A percentile compares a stretch with the other conserved stretches of the same genome.
Conservation (phyloP, 2,888 invertebrate genomes). For the Trypoxylon attenuatum region DNA sequence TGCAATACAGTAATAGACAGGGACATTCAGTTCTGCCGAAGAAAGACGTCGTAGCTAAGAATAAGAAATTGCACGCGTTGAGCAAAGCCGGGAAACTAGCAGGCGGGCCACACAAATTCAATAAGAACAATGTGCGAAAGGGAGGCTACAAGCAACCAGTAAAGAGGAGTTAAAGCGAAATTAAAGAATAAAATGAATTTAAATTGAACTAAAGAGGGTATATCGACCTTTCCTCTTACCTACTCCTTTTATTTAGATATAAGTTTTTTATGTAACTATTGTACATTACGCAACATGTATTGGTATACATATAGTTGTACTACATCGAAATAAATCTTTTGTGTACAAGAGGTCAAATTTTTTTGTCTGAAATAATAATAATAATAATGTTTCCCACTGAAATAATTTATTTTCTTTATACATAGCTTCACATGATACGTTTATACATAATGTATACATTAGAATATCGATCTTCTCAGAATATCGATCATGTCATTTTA, state of each 20-base stretch:
- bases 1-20: constrained; percentile 72
- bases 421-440: too few relatives aligned
- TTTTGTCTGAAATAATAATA: too few relatives aligned
- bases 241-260: constrained; percentile 19
- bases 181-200: constrained; percentile 11
- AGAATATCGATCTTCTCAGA: too few relatives aligned
- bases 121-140: constrained; percentile 3
- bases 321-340: too few relatives aligned
- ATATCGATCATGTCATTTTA: too few relatives aligned
- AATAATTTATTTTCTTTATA: too few relatives aligned
- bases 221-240: constrained; percentile 8
- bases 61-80: constrained; percentile 73
- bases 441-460: too few relatives aligned
- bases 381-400: too few relatives aligned
- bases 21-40: constrained; percentile 64
- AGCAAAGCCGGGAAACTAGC: constrained; percentile 71
- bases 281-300: too few relatives aligned
- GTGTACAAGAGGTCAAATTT: too few relatives aligned
- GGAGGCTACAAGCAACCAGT: constrained; percentile 18
- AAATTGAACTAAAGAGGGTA: constrained; percentile 7
- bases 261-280: constrained; percentile 30
- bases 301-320: too few relatives aligned
- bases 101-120: constrained; percentile 66
- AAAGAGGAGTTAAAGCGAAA: constrained; percentile 25
- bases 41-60: constrained; percentile 70